These are phyloP conservation scores for Brachynemurus nebulosus DNA, from an alignment of 2,888 invertebrate species.

Conservation along the genomic window DNA sequence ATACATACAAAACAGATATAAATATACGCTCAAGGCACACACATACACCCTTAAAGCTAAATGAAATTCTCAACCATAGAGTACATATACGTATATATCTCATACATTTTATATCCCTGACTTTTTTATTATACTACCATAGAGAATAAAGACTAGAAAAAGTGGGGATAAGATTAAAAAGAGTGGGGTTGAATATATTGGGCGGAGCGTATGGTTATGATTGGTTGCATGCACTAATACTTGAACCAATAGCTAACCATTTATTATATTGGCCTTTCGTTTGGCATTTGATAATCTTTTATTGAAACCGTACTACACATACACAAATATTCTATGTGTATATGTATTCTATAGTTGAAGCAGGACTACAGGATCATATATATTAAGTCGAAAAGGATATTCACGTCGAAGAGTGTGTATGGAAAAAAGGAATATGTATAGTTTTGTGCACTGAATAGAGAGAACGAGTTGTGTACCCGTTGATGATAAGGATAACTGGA, in stretches of 20 bases:
- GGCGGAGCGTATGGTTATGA: neutral
- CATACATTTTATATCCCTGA: too few relatives aligned
- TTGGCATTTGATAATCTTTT: neutral
- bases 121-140: too few relatives aligned
- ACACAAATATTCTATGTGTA: neutral
- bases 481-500: too few relatives aligned
- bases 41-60: too few relatives aligned
- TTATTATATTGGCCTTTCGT: neutral
- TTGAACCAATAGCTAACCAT: constrained; percentile 1
- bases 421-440: too few relatives aligned
- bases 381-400: neutral
- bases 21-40: too few relatives aligned
- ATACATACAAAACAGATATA: too few relatives aligned
- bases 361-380: neutral
- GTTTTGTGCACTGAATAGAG: too few relatives aligned
- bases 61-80: too few relatives aligned
- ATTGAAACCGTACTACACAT: neutral
- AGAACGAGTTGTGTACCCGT: too few relatives aligned
- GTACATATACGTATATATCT: too few relatives aligned
- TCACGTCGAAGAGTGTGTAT: neutral
- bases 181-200: neutral
- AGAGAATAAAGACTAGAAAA: too few relatives aligned
- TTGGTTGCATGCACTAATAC: neutral
- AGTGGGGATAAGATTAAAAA: constrained; percentile 2
- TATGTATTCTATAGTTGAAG: neutral